Evolutionary conservation across 2,888 invertebrate species (phyloP).

Genomic region (Rotaria sp.): DNA sequence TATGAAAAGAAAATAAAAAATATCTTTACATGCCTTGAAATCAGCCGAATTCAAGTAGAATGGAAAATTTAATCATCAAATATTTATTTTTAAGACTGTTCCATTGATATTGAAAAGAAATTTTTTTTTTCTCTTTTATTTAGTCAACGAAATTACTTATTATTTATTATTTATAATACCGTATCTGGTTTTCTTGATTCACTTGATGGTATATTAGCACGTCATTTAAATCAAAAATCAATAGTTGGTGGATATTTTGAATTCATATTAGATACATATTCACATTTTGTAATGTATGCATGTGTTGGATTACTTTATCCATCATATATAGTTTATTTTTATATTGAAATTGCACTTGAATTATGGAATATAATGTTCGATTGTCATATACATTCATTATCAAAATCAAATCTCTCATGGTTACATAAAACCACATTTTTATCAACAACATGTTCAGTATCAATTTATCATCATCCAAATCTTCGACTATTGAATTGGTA

Average conservation of each 20-base stretch:
- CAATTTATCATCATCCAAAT: neutral
- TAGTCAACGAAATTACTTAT: neutral
- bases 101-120: too few relatives aligned
- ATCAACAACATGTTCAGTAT: neutral
- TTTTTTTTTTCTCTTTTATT: neutral
- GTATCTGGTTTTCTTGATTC: neutral
- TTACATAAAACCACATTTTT: neutral
- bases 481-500: neutral
- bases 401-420: neutral
- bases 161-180: neutral
- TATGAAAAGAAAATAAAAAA: too few relatives aligned
- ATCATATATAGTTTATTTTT: neutral
- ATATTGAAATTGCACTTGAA: neutral
- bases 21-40: too few relatives aligned
- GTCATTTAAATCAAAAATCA: neutral
- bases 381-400: neutral
- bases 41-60: neutral
- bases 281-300: neutral
- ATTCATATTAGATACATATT: neutral
- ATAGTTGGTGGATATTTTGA: neutral
- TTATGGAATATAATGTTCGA: neutral
- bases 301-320: neutral
- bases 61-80: neutral
- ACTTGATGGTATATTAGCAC: neutral
- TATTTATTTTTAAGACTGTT: neutral